phyloP scores from a whole-genome alignment of 1,140 invertebrate genomes.

The Colletes latitarsis region DNA sequence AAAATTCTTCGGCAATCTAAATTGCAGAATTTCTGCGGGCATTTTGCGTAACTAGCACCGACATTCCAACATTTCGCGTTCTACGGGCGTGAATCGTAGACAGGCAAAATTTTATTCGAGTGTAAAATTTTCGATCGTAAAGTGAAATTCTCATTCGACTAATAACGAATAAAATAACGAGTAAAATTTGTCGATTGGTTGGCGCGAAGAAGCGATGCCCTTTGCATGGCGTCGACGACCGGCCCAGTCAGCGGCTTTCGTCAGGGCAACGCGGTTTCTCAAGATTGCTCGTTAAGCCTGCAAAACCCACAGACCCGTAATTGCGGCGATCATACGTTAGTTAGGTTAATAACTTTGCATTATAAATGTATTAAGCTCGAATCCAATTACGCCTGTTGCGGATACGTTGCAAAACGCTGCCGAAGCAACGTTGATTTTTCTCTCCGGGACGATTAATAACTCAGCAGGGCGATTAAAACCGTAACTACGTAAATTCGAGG shows the following conservation, averaged over 20 bases:
- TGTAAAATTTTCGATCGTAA: no score
- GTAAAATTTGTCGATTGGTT: conserved; percentile 12
- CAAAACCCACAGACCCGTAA: conserved; percentile 66
- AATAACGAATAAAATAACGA: no score
- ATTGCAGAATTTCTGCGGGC: conserved; percentile 15
- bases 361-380: conserved; percentile 70
- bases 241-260: conserved; percentile 23
- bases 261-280: conserved; percentile 46
- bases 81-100: background rate
- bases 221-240: conserved; percentile 23
- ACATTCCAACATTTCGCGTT: background rate
- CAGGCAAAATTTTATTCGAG: no score
- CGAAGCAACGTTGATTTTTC: conserved; percentile 45
- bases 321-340: conserved; percentile 66
- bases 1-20: background rate
- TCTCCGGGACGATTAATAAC: conserved; percentile 45
- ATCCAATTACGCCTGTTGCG: conserved; percentile 60
- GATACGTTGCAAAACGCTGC: conserved; percentile 46
- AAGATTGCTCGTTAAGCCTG: conserved; percentile 67
- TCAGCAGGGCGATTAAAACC: background rate
- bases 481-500: conserved; percentile 28
- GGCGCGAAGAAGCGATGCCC: conserved; percentile 29
- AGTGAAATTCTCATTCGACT: no score
- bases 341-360: conserved; percentile 69
- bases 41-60: conserved; percentile 21